A percentile compares a stretch with the other conserved stretches of the same genome.
Conservation (phyloP, 2,797 vertebrate species). For the Macropodus opercularis region DNA sequence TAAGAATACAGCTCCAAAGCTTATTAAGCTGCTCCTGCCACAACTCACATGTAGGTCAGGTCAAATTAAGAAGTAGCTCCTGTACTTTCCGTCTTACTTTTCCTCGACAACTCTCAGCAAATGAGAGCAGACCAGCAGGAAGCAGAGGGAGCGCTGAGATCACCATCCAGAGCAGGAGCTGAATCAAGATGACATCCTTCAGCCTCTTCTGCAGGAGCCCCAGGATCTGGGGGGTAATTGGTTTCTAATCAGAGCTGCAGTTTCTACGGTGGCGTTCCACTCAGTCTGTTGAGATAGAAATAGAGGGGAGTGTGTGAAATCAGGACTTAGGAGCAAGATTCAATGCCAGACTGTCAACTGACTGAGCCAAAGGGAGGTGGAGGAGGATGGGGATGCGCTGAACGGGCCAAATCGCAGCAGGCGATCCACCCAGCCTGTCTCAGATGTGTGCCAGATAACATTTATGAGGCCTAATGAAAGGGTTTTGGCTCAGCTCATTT, state of each 20-base stretch:
- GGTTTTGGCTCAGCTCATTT: conserved; percentile 38
- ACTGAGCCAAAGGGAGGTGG: conserved; percentile 45
- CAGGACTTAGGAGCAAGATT: conserved; percentile 45
- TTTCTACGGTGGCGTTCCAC: conserved; percentile 33
- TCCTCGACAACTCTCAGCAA: conserved; percentile 28
- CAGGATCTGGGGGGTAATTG: conserved; percentile 62
- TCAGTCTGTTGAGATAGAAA: conserved; percentile 56
- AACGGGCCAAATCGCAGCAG: conserved; percentile 60
- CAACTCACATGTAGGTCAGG: conserved; percentile 48
- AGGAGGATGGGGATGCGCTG: conserved; percentile 37
- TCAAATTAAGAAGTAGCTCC: conserved; percentile 36
- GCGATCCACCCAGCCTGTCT: conserved; percentile 55
- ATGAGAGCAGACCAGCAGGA: conserved; percentile 37
- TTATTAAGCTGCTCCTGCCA: conserved; percentile 25
- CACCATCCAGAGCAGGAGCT: conserved; percentile 29
- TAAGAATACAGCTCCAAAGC: no score
- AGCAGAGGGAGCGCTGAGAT: conserved; percentile 12
- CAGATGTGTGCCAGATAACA: conserved; percentile 61
- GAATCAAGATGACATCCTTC: conserved; percentile 40
- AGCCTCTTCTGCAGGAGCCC: conserved; percentile 42
- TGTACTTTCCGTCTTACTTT: conserved; percentile 19
- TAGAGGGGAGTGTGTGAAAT: conserved; percentile 61
- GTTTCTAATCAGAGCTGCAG: conserved; percentile 70
- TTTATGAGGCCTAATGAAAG: conserved; percentile 69
- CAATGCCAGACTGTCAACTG: conserved; percentile 59